These are phyloP conservation scores for Polydrusus pterygomalis DNA, from an alignment of 2,888 invertebrate genomes.

Conservation along the genomic window DNA sequence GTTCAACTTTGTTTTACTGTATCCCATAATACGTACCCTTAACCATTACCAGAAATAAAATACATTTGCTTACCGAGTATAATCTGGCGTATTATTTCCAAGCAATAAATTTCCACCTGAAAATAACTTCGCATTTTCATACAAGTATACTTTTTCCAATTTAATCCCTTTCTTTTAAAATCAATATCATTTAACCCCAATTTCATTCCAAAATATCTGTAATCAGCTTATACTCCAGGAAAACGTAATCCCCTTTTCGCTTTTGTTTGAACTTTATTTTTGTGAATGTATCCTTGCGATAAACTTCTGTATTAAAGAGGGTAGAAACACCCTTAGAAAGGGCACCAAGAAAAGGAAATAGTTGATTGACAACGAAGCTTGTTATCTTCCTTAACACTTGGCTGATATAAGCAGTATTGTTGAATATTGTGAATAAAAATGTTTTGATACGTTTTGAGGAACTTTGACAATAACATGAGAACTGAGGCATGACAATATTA, in stretches of 20 bases:
- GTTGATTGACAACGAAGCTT: conserved; percentile 47
- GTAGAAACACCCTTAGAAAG: conserved; percentile 42
- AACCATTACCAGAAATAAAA: no score
- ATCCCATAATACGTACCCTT: no score
- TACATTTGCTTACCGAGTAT: no score
- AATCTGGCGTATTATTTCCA: no score
- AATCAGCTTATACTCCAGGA: conserved; percentile 33
- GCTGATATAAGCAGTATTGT: conserved; percentile 41
- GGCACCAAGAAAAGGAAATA: conserved; percentile 44
- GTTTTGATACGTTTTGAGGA: conserved; percentile 27
- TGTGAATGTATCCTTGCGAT: conserved; percentile 45
- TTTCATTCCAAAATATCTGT: conserved; percentile 34
- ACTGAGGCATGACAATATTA: no score
- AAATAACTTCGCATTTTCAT: not conserved
- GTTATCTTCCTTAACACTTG: conserved; percentile 52
- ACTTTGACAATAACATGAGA: conserved; percentile 34
- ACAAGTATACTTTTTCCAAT: not conserved
- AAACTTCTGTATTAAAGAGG: conserved; percentile 43
- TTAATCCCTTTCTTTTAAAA: conserved; percentile 20
- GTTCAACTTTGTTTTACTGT: no score
- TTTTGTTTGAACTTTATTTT: conserved; percentile 44
- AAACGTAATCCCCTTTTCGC: conserved; percentile 33
- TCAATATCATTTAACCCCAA: conserved; percentile 30
- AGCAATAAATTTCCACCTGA: no score
- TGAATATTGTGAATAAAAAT: conserved; percentile 39